Evolutionary conservation across 30 jellyfish, hydroid and myxozoan genomes (phyloP).

Genomic region (Aurelia sp.): DNA sequence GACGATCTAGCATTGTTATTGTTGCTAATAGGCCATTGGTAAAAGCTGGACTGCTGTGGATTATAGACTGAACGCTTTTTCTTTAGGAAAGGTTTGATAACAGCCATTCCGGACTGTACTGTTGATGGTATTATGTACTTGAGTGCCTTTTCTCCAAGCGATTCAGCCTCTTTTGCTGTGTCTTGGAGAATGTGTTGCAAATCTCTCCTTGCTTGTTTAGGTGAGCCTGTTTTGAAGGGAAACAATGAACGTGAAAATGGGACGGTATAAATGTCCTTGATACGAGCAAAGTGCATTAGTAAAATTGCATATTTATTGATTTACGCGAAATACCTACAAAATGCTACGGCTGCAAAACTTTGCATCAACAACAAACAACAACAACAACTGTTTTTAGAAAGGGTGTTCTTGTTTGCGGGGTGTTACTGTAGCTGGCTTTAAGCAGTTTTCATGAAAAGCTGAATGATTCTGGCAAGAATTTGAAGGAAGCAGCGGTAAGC

Average conservation of each 20-base stretch:
- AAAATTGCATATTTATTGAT: too few species aligned
- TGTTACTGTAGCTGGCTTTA: too few species aligned
- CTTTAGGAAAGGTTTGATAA: conserved; percentile 54
- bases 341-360: too few species aligned
- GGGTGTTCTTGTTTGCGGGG: too few species aligned
- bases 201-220: conserved; percentile 4
- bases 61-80: conserved; percentile 34
- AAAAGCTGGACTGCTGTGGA: not conserved
- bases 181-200: conserved; percentile 26
- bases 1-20: conserved; percentile 21
- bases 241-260: not conserved
- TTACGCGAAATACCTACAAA: too few species aligned
- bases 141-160: conserved; percentile 47
- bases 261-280: too few species aligned
- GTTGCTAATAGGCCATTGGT: conserved; percentile 8
- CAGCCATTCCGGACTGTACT: conserved; percentile 41
- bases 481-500: too few species aligned
- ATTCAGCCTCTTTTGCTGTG: conserved; percentile 49
- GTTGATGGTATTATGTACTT: conserved; percentile 32
- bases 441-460: too few species aligned
- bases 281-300: too few species aligned
- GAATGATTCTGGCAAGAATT: too few species aligned
- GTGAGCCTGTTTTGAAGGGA: not conserved
- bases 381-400: too few species aligned
- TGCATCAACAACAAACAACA: too few species aligned